These are phyloP conservation scores for Melanchra persicariae DNA, from an alignment of 2,888 invertebrate species.

Conservation along the genomic window DNA sequence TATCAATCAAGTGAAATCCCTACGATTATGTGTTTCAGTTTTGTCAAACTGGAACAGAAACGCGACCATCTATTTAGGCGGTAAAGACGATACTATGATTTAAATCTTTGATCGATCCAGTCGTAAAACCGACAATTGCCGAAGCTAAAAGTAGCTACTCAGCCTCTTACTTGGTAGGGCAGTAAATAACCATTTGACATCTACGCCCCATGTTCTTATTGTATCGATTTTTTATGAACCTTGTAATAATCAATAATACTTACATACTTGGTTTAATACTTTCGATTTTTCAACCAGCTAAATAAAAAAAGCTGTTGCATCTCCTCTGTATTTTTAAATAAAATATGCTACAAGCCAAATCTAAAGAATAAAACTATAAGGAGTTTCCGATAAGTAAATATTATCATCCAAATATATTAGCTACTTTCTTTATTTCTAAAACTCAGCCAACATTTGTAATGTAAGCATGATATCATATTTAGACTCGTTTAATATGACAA, in stretches of 20 bases:
- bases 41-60: too few species aligned
- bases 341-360: slow-evolving; percentile 43
- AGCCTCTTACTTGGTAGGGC: neutral
- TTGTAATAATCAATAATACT: slow-evolving; percentile 4
- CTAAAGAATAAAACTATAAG: neutral
- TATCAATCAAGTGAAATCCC: too few species aligned
- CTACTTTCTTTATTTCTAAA: slow-evolving; percentile 1
- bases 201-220: neutral
- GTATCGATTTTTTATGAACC: slow-evolving; percentile 12
- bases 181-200: neutral
- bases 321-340: neutral
- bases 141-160: neutral
- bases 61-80: too few species aligned
- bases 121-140: neutral
- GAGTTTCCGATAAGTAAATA: slow-evolving; percentile 20
- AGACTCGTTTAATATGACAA: neutral
- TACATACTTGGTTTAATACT: slow-evolving; percentile 4
- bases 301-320: neutral
- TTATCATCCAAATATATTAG: slow-evolving; percentile 12
- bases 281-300: neutral
- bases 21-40: too few species aligned
- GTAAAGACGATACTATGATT: too few species aligned
- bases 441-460: slow-evolving; percentile 23
- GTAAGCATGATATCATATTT: neutral
- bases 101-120: neutral